Base-by-base conservation (phyloP, 1,140 invertebrate species). In the Brachionus manjavacas region DNA sequence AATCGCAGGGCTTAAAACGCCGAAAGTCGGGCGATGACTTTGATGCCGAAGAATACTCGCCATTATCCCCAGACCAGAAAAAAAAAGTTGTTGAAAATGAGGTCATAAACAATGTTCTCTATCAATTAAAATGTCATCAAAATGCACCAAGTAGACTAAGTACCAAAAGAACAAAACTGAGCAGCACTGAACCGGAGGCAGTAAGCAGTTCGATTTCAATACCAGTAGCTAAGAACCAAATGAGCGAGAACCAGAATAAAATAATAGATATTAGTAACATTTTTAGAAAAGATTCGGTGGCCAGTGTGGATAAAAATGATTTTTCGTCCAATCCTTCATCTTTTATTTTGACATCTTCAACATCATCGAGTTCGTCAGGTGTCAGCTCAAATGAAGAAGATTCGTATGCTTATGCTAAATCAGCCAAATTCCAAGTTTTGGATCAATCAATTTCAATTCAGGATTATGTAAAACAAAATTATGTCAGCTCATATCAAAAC, bases 91-190 rank as follows among this genome's bases (percentile, higher is more conserved):
- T 81, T 41, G 79, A 81, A 81, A 60, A 20, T 35, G 64, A 68
- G 41, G 79, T 81, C 4, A 81, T 81, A n/a, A 16, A 64, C 9
- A 81, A 81, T 64, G 79, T 81, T 64, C 41, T 81, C 6, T 60
- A 68, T 46, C 79, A 81, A 64, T 81, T 81, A 35, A 60, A 68
- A 68, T 25, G 25, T 12, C 79, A 81, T 16, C 79, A 81, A 81
- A 81, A 81, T 81, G 79, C 79, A 43, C 79, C 79, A 81, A 81
- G 79, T 81, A 23, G 79, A 43, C 39, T 81, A 64, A 81, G 79
- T 28, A 81, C 52, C 20, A 81, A 81, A 81, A 14, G 79, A 81
- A 81, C 79, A 11, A 81, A 81, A 81, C 23, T 76, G n/a, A 76
- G 16, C 16, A 28, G 14, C 11, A 14, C 3, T 49, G 72, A 76